These are phyloP conservation scores for Hyperoplus immaculatus DNA, from an alignment of 2,797 vertebrate species.

Conservation along the genomic window DNA sequence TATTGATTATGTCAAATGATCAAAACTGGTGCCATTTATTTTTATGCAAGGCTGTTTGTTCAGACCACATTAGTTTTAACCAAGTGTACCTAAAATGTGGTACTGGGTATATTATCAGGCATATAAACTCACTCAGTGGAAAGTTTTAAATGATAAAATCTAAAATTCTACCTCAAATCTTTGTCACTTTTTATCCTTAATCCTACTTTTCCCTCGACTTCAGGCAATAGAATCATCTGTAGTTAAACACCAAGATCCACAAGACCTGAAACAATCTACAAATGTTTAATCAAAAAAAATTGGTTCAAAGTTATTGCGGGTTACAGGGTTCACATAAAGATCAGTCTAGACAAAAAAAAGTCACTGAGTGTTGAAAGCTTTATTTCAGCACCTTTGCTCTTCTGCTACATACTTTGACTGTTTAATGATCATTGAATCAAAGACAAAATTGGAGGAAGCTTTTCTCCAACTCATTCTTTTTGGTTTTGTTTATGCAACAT, in stretches of 20 bases:
- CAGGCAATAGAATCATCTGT: not conserved
- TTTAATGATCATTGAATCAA: constrained; percentile 17
- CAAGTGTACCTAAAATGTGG: not conserved
- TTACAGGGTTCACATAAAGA: constrained; percentile 4
- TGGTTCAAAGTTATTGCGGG: not conserved
- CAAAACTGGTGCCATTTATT: not conserved
- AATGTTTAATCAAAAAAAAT: not conserved
- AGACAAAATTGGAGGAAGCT: not conserved
- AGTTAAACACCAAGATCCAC: not conserved
- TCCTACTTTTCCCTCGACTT: not conserved
- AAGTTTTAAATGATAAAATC: too few relatives aligned
- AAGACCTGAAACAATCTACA: not conserved
- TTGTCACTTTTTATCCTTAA: not conserved
- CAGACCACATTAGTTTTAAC: too few relatives aligned
- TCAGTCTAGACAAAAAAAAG: not conserved
- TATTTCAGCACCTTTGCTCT: constrained; percentile 39
- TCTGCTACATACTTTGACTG: constrained; percentile 10
- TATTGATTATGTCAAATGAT: not conserved
- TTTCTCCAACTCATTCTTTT: not conserved
- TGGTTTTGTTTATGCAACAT: constrained; percentile 11
- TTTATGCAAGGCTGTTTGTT: too few relatives aligned
- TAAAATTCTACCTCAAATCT: not conserved
- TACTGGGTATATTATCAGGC: too few relatives aligned
- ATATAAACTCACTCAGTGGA: too few relatives aligned
- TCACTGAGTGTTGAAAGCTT: constrained; percentile 12